Evolutionary conservation across 1,140 invertebrate genomes (phyloP), one percentile per base, ranked within the genome.

Genomic region (Eurosta solidaginis): DNA sequence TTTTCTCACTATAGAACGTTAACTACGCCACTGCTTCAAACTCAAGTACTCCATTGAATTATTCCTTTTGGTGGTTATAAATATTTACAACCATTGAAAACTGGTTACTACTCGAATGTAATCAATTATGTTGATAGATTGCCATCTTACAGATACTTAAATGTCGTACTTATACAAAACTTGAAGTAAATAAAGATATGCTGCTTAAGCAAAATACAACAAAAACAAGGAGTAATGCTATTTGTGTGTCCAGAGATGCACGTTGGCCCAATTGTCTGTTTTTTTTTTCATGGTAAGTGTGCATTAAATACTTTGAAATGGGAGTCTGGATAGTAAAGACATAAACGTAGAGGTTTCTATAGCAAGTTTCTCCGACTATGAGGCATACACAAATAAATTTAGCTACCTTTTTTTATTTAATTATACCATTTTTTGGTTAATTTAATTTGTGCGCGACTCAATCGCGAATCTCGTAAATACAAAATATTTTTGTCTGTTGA

Each of bases 121-220:
- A 85, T 85, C 84, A 85, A 85, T 85, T 85, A 85, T 82, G 83
- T 85, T 85, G 84, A 85, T 85, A 85, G 84, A 85, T 85, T 83
- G 84, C 27, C 49, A 76, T 54, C 75, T 76, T 76, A 47, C 42
- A 52, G 47, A 49, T 76, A 49, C 74, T 76, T 76, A 47, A 9
- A 25, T 27, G 14, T n/a, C n/a, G n/a, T 40, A 68, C 33, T 68
- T 42, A 36, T 40, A n/a, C 59, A 68, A 29, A 40, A 68, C 33
- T 42, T 68, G 2, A 33, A 33, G 59, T 68, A 68, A 68, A 68
- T 68, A 59, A 59, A 59, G 54, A 59, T 27, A 29, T n/a, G n/a
- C n/a, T n/a, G 54, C 54, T 59, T 59, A 36, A 68, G 33, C 17
- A 10, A n/a, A 7, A 20, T n/a, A 68, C 36, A 29, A 68, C 59